These are phyloP conservation scores for Reticulitermes speratus DNA, from an alignment of 1,140 invertebrate species.

Conservation along the genomic window DNA sequence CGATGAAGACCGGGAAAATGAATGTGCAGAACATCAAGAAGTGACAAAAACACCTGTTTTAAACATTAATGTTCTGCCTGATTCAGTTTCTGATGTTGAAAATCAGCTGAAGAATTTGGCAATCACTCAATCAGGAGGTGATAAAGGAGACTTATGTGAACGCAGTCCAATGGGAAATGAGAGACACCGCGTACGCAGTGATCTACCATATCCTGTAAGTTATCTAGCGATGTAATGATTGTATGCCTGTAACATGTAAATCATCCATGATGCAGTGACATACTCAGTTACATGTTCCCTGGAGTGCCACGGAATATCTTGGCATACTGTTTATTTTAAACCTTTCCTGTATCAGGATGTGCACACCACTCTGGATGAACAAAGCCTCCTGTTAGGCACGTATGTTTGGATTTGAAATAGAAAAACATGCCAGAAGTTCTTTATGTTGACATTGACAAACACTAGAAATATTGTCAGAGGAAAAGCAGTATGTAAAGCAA, in stretches of 20 bases:
- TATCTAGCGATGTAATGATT: background rate
- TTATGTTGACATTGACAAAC: too few species aligned
- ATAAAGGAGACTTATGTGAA: background rate
- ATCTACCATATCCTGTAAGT: background rate
- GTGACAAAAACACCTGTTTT: too few species aligned
- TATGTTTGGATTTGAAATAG: too few species aligned
- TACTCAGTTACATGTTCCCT: background rate
- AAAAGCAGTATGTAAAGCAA: too few species aligned
- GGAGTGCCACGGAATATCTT: too few species aligned
- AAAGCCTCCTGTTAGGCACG: too few species aligned
- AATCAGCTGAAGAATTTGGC: background rate
- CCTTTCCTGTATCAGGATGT: too few species aligned
- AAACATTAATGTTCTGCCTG: background rate
- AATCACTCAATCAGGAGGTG: background rate
- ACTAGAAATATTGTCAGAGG: too few species aligned
- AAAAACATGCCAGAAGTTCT: too few species aligned
- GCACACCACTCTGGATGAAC: too few species aligned
- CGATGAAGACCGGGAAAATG: background rate
- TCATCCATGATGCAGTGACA: background rate
- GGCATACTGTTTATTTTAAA: too few species aligned
- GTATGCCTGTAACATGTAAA: background rate
- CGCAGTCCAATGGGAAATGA: background rate
- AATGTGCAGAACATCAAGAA: background rate
- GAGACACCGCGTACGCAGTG: background rate
- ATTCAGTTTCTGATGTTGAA: background rate